These are phyloP conservation scores for Aphelocoma coerulescens DNA, from an alignment of 2,113 vertebrate species.

Conservation along the genomic window DNA sequence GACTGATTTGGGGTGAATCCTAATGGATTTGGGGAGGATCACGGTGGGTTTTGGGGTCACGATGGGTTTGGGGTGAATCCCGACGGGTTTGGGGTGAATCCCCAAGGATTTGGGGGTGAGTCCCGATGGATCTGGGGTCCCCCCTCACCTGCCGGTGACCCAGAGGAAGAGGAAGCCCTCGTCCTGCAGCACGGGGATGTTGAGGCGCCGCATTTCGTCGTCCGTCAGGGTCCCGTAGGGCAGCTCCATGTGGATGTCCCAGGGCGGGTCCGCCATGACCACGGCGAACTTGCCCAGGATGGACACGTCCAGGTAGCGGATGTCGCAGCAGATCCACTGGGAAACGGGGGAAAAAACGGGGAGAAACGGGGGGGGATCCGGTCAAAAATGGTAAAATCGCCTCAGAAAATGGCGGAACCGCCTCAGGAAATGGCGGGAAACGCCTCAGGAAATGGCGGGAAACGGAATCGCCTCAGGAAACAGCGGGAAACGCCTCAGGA, in stretches of 20 bases:
- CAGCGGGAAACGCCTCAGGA: background rate
- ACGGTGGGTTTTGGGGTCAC: too few relatives aligned
- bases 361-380: too few relatives aligned
- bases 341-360: too few relatives aligned
- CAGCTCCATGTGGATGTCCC: constrained; percentile 10
- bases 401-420: too few relatives aligned
- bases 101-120: background rate
- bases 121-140: background rate
- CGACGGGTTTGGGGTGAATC: background rate
- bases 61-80: too few relatives aligned
- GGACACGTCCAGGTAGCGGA: background rate
- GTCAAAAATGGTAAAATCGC: background rate
- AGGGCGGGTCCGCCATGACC: background rate
- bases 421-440: background rate
- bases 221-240: background rate
- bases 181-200: background rate
- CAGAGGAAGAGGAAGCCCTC: constrained; percentile 2
- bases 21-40: fast-evolving
- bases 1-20: background rate
- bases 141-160: background rate
- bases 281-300: background rate
- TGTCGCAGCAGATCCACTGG: background rate
- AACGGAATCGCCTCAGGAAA: background rate
- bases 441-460: too few relatives aligned
- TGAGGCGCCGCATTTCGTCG: background rate